These are phyloP conservation scores for Diogma glabrata DNA, from an alignment of 2,888 invertebrate genomes.

Conservation along the genomic window DNA sequence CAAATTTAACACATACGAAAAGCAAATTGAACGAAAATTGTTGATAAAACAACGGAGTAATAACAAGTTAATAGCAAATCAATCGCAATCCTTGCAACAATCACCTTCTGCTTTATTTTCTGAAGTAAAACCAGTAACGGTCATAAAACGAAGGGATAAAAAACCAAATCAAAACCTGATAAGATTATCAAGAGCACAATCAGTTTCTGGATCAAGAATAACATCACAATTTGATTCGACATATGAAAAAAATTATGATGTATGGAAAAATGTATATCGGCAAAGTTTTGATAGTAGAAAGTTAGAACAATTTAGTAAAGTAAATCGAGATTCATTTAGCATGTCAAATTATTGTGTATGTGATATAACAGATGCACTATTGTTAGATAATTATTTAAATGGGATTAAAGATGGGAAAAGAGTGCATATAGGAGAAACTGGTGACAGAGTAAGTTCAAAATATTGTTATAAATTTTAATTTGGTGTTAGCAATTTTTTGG, in stretches of 20 bases:
- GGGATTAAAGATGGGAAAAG: conserved; percentile 1
- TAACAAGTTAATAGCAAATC: not conserved
- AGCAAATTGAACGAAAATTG: conserved; percentile 25
- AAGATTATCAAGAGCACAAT: not conserved
- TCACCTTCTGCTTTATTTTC: not conserved
- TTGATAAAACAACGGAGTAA: conserved; percentile 3
- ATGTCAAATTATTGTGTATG: conserved; percentile 10
- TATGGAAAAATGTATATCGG: conserved; percentile 32
- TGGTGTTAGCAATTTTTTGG: too few species aligned
- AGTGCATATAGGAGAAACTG: too few species aligned
- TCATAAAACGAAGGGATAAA: conserved; percentile 2
- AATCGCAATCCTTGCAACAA: conserved; percentile 1
- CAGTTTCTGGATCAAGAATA: not conserved
- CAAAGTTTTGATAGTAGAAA: conserved; percentile 34
- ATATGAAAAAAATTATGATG: conserved; percentile 32
- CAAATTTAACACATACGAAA: conserved; percentile 39
- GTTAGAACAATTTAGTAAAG: conserved; percentile 29
- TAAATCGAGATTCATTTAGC: conserved; percentile 29
- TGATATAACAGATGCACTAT: conserved; percentile 2
- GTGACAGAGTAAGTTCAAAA: too few species aligned
- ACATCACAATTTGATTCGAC: conserved; percentile 25
- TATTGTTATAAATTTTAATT: too few species aligned
- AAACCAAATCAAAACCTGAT: too few species aligned
- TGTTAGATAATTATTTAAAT: not conserved
- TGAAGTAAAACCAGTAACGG: too few species aligned